phyloP scores from a whole-genome alignment of 2,113 vertebrate species.

The Ciconia boyciana region DNA sequence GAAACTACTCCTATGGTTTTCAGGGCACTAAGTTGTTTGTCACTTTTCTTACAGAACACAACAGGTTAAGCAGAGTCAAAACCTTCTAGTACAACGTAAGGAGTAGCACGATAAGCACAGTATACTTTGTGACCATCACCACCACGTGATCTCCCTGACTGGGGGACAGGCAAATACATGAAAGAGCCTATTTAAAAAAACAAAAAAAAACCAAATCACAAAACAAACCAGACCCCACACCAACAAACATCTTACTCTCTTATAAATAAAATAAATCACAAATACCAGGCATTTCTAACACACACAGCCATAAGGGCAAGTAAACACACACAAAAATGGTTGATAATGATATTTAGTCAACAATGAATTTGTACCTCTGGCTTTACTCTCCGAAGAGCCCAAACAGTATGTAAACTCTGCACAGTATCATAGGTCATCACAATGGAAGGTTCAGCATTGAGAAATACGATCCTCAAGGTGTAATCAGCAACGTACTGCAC shows the following conservation, averaged over 20 bases:
- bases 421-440: constrained; percentile 90
- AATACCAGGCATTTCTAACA: neutral
- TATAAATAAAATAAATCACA: neutral
- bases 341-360: too few species aligned
- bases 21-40: neutral
- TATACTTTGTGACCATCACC: neutral
- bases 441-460: constrained; percentile 84
- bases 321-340: rapidly evolving
- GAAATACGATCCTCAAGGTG: constrained; percentile 87
- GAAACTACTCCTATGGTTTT: neutral
- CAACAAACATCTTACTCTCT: neutral
- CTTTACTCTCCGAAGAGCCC: constrained; percentile 89
- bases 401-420: constrained; percentile 88
- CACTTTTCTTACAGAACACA: neutral
- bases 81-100: neutral
- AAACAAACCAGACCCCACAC: neutral
- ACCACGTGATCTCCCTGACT: neutral
- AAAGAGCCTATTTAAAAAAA: neutral
- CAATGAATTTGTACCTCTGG: constrained; percentile 75
- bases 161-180: neutral
- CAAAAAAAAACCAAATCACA: too few species aligned
- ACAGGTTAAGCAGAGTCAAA: neutral
- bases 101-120: neutral
- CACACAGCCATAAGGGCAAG: rapidly evolving
- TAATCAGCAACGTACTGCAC: constrained; percentile 91